Percentiles rank a stretch among this genome's conserved stretches.
Evolutionary conservation across 2,113 vertebrate genomes (phyloP).

Genomic region (Triplophysa tibetana): DNA sequence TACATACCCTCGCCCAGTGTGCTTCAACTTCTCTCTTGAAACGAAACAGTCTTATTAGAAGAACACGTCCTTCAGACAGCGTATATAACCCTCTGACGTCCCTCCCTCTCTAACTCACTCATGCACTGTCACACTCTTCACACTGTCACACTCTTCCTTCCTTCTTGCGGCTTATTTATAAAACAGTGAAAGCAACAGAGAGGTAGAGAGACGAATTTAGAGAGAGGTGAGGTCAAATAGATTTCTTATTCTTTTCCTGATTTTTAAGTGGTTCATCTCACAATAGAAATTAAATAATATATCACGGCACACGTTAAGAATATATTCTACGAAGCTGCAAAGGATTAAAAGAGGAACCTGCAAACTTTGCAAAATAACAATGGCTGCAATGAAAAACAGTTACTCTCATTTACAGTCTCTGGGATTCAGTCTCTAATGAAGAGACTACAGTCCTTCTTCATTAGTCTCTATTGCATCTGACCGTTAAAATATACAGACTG

Average conservation of each 20-base stretch:
- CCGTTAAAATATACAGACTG: conserved; percentile 59
- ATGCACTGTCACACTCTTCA: conserved; percentile 47
- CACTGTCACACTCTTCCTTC: conserved; percentile 67
- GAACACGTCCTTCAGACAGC: conserved; percentile 13
- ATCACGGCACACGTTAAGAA: too few species aligned
- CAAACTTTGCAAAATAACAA: background rate
- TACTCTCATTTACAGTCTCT: background rate
- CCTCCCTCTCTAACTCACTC: conserved; percentile 56
- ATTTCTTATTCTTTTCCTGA: background rate
- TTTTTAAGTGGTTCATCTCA: background rate
- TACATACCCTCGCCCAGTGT: conserved; percentile 20
- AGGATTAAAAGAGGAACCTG: background rate
- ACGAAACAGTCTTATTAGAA: conserved; percentile 56
- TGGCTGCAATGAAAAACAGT: background rate
- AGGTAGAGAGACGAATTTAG: background rate
- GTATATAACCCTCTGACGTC: conserved; percentile 29
- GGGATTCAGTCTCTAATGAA: background rate
- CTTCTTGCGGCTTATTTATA: conserved; percentile 73
- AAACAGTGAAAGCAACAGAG: conserved; percentile 70
- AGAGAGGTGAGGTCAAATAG: background rate
- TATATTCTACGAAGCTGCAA: background rate
- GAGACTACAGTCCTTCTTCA: conserved; percentile 6
- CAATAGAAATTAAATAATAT: background rate
- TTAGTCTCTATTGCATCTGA: conserved; percentile 22
- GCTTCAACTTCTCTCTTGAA: conserved; percentile 63